Evolutionary conservation across 2,888 invertebrate species (phyloP), one percentile per base, ranked within the genome.

Genomic region (Rhopalosiphum nymphaeae): DNA sequence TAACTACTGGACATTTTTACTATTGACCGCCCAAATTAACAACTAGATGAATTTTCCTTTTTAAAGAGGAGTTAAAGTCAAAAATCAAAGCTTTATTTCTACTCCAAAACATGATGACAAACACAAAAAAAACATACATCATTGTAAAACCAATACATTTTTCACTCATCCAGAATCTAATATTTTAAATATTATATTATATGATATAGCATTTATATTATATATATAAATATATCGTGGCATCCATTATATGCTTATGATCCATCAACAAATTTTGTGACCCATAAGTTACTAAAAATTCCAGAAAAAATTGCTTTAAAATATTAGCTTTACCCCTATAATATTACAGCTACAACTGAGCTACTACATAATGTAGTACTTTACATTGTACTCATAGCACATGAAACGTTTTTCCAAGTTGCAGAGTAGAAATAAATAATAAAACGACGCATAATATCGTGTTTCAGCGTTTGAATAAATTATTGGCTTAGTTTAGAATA

Each of bases 401-500:
- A 78, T 42, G 78, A 78, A 78, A 78, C 78, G 78, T 44, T 44
- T 85, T 85, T 85, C 85, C 44, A 26, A 42, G 44, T 26, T 21
- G 13, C 36, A 85, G 29, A 88, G n/a, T 10, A 36, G 10, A n/a
- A 88, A 88, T 49, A 88, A n/a, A 88, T 88, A 88, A 88, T 46
- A 53, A 53, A 88, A 88, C n/a, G 49, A 53, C 44, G 16, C 61
- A 44, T 61, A 61, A 16, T 42, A 26, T 61, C 9, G 44, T 26
- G 61, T 9, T 25, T 29, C 13, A 46, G 57, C 46, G 9, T 89
- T 89, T 89, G 61, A 89, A 89, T 89, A 89, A 61, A 61, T 89
- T 89, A 89, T 89, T n/a, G 57, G 10, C 21, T 89, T n/a, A n/a
- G 89, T 61, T 89, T 29, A 87, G 53, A 85, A 85, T 85, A 85